Base-by-base conservation (phyloP, 2,797 vertebrate species). In the Erithacus rubecula region DNA sequence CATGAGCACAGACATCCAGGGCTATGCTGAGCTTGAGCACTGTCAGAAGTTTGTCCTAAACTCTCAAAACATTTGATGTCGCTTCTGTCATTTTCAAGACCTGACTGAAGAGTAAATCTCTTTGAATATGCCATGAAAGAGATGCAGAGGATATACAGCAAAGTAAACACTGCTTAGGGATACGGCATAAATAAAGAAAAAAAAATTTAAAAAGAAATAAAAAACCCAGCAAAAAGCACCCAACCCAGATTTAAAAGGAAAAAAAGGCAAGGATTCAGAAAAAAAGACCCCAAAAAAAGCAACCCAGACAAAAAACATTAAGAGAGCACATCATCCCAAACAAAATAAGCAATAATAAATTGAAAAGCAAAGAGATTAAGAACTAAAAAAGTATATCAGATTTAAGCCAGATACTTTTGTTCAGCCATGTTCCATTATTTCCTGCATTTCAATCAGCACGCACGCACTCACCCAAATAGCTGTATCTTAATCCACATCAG, bases 261-360 rank as follows among this genome's bases (percentile, higher is more conserved):
- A 53, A 43, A 53, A 92, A 75, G 4, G 9, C 6, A 89, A 62
- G 7, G 8, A 76, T 47, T 30, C 19, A 43, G 9, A 11, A 8
- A 23, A 10, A 2, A 30, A 44, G n/a, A 23, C 6, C 3, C 2
- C 6, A 0, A 6, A 59, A 16, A 34, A 24, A 4, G 0, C 6
- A 70, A 55, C 6, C 29, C 26, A 32, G 30, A 63, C 9, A 63
- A 62, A 84, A 80, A 22, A 2, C 11, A 58, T 4, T 9, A 56
- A 80, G 37, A 63, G 74, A 74, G 27, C 6, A 53, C 30, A 58
- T 51, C 12, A 78, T n/a, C 22, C n/a, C n/a, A 78, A 90, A 65
- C 23, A 83, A 80, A 80, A 60, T 12, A 87, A 67, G 34, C 32
- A 85, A 36, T 32, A 92, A 59, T 7, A 68, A 87, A 85, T 74